Evolutionary conservation across 2,888 invertebrate genomes (phyloP).

Genomic region (Teleogryllus oceanicus): DNA sequence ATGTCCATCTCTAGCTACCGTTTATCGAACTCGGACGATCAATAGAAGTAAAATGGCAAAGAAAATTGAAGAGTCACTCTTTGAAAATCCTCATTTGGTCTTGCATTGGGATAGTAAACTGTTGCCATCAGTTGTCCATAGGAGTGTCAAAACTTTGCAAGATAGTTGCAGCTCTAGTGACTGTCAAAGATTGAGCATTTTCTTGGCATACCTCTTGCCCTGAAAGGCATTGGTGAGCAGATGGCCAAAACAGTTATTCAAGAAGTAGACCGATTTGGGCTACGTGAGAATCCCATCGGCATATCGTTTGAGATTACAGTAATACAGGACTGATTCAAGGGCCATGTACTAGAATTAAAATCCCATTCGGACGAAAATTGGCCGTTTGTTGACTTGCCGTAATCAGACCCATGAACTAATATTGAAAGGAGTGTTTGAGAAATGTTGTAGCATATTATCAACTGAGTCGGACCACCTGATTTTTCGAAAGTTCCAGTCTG

Average conservation of each 20-base stretch:
- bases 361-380: neutral
- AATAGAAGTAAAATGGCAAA: constrained; percentile 18
- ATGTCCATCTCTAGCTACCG: neutral
- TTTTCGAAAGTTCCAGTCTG: neutral
- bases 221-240: constrained; percentile 47
- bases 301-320: neutral
- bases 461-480: neutral
- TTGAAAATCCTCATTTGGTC: neutral
- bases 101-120: neutral
- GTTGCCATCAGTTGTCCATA: neutral
- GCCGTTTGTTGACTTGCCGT: neutral
- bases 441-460: neutral
- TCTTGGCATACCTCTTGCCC: neutral
- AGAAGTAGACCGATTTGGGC: neutral
- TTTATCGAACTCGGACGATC: neutral
- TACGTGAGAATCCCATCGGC: neutral
- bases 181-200: neutral
- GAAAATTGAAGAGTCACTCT: neutral
- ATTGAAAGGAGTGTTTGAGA: constrained; percentile 18
- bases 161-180: neutral
- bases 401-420: neutral
- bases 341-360: neutral
- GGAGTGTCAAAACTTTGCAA: constrained; percentile 11
- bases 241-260: constrained; percentile 44
- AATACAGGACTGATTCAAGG: neutral